Percentiles rank a stretch among this genome's conserved stretches.
phyloP scores from a whole-genome alignment of 2,888 invertebrate genomes.

The Chrysolina americana region DNA sequence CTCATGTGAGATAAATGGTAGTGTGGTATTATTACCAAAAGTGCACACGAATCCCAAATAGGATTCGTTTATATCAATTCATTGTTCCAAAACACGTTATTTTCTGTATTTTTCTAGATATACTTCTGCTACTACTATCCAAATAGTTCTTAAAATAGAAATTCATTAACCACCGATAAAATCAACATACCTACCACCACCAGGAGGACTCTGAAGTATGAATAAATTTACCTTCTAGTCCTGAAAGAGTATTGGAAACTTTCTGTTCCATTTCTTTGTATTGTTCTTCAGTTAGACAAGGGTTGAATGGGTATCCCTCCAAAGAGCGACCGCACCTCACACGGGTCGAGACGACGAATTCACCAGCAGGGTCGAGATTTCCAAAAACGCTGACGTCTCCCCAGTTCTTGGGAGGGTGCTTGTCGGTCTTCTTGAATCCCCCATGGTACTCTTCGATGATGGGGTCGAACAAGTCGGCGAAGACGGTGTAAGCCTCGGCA shows the following conservation, averaged over 20 bases:
- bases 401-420: slow-evolving; percentile 95
- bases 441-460: slow-evolving; percentile 98
- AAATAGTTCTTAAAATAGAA: no score
- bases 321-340: slow-evolving; percentile 96
- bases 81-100: no score
- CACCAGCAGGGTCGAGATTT: slow-evolving; percentile 92
- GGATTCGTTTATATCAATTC: no score
- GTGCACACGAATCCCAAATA: no score
- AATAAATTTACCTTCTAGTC: slow-evolving; percentile 72
- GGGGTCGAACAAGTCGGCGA: slow-evolving; percentile 95
- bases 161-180: no score
- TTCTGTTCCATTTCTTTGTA: slow-evolving; percentile 98
- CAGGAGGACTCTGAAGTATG: no score
- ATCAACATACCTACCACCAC: no score
- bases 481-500: slow-evolving; percentile 94
- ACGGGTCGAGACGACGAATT: slow-evolving; percentile 95
- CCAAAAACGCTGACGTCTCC: slow-evolving; percentile 92
- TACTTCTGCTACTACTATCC: no score
- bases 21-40: no score
- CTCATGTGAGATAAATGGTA: no score
- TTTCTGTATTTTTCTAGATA: no score
- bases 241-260: slow-evolving; percentile 85
- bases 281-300: slow-evolving; percentile 95
- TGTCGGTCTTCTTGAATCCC: slow-evolving; percentile 95
- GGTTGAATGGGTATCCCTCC: slow-evolving; percentile 98